Percentiles rank a stretch among this genome's conserved stretches.
phyloP scores from a whole-genome alignment of 2,113 vertebrate species.

The Noturus placidus region DNA sequence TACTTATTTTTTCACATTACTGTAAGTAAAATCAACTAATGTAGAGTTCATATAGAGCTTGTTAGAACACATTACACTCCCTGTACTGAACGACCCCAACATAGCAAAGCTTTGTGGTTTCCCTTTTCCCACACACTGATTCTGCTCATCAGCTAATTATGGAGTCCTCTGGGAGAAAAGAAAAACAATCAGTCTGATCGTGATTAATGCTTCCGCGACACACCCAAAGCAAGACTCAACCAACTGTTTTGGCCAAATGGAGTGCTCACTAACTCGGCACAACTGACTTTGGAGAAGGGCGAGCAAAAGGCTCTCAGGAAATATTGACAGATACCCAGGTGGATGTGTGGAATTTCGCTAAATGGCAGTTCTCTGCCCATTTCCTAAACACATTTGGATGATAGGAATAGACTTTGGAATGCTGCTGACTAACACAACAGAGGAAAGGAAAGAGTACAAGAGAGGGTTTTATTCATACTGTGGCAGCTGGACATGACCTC shows the following conservation, averaged over 20 bases:
- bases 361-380: slow-evolving; percentile 54
- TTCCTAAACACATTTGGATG: slow-evolving; percentile 48
- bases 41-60: not conserved
- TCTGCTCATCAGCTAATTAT: not conserved
- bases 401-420: slow-evolving; percentile 54
- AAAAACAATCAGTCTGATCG: slow-evolving; percentile 13
- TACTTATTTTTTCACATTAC: too few species aligned
- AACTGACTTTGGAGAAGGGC: not conserved
- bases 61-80: not conserved
- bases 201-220: not conserved
- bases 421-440: slow-evolving; percentile 57
- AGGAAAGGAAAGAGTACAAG: slow-evolving; percentile 32
- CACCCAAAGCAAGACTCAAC: not conserved
- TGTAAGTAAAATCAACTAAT: not conserved
- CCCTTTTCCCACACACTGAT: not conserved
- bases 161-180: not conserved
- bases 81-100: not conserved
- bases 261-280: slow-evolving; percentile 5
- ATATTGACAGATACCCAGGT: not conserved
- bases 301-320: slow-evolving; percentile 18
- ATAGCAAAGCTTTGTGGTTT: not conserved
- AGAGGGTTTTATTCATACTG: not conserved
- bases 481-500: slow-evolving; percentile 26
- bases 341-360: slow-evolving; percentile 15
- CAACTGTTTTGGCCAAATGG: slow-evolving; percentile 12